phyloP scores from a whole-genome alignment of 1,140 invertebrate species.

The Polypedilum pembai region DNA sequence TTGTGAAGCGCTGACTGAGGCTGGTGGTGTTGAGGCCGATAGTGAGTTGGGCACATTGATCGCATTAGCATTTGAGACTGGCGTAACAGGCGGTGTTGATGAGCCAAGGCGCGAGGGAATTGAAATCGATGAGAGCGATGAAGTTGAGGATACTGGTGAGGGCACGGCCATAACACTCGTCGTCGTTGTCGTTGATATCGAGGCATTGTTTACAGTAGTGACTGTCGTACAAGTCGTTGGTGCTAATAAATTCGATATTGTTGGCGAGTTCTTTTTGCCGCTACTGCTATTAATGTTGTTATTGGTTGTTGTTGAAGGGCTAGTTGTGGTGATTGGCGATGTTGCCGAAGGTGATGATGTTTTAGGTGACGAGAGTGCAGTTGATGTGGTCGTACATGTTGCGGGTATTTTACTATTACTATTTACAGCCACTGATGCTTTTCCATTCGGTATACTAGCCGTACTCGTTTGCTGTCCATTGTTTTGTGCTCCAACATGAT shows the following conservation, averaged over 20 bases:
- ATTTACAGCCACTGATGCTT: constrained; percentile 30
- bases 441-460: constrained; percentile 29
- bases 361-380: constrained; percentile 31
- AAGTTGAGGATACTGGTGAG: constrained; percentile 29
- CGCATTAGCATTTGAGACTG: not conserved
- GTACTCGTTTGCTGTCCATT: constrained; percentile 15
- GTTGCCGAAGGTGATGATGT: constrained; percentile 30
- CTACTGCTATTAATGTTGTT: not conserved
- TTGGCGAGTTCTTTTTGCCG: constrained; percentile 24
- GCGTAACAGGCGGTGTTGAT: not conserved
- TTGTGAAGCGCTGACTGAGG: not conserved
- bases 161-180: constrained; percentile 29
- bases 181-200: constrained; percentile 32
- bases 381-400: constrained; percentile 33
- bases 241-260: constrained; percentile 32
- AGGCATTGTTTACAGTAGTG: constrained; percentile 36
- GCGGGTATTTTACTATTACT: constrained; percentile 29
- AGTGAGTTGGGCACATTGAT: not conserved
- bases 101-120: constrained; percentile 26
- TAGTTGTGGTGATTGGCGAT: constrained; percentile 5
- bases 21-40: not conserved
- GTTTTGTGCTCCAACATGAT: constrained; percentile 31
- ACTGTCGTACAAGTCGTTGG: constrained; percentile 36
- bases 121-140: constrained; percentile 30
- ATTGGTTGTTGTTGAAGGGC: constrained; percentile 27